Conservation (phyloP, 1,140 invertebrate genomes). For the Drosophila saltans region DNA sequence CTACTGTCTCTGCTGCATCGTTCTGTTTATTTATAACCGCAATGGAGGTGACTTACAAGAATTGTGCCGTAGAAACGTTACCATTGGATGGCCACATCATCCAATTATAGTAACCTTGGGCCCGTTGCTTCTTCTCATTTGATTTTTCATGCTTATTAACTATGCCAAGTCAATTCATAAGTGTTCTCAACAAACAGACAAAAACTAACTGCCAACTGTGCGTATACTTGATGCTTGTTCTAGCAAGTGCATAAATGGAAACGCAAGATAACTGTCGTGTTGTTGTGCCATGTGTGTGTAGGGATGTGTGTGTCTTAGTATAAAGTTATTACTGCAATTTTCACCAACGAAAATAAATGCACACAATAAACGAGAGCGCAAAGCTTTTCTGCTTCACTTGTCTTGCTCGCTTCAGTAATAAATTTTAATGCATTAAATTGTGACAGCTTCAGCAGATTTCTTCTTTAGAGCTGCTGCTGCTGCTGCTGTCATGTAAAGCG, state of each 20-base stretch:
- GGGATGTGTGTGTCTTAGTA: conserved; percentile 25
- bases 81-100: conserved; percentile 10
- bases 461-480: neutral
- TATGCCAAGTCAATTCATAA: conserved; percentile 53
- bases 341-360: conserved; percentile 38
- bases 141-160: conserved; percentile 54
- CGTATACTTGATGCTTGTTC: conserved; percentile 46
- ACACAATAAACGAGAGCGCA: conserved; percentile 23
- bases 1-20: conserved; percentile 44
- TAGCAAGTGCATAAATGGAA: conserved; percentile 33
- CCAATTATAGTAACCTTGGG: conserved; percentile 51
- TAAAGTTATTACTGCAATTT: conserved; percentile 50
- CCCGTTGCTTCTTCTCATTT: conserved; percentile 25
- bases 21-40: conserved; percentile 62
- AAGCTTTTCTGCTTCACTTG: conserved; percentile 30
- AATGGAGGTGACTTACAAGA: conserved; percentile 43
- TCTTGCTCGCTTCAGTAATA: conserved; percentile 28
- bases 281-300: conserved; percentile 23
- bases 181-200: conserved; percentile 33
- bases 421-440: conserved; percentile 63
- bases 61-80: conserved; percentile 6
- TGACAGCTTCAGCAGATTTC: conserved; percentile 51
- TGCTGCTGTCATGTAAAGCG: conserved; percentile 37
- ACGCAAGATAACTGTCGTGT: conserved; percentile 29
- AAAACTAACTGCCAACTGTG: conserved; percentile 32